These are phyloP conservation scores for Nestor notabilis DNA, from an alignment of 2,113 vertebrate species.

Conservation along the genomic window DNA sequence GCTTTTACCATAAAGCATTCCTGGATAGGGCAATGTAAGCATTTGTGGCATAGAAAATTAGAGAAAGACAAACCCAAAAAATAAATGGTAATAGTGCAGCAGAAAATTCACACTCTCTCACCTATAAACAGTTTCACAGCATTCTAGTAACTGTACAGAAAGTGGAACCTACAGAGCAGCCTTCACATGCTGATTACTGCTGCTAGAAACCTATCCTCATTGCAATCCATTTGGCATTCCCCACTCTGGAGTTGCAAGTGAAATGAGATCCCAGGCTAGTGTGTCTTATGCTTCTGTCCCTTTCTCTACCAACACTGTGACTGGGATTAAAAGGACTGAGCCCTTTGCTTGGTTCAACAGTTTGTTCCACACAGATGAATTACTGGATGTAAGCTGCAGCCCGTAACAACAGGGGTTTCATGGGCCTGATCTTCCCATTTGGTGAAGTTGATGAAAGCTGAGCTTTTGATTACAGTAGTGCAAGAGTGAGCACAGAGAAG, in stretches of 20 bases:
- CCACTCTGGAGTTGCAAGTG: not conserved
- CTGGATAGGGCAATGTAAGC: not conserved
- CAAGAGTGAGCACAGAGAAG: not conserved
- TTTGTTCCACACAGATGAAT: not conserved
- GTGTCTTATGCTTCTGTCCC: not conserved
- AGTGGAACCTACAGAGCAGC: not conserved
- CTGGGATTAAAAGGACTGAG: not conserved
- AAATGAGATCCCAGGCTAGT: not conserved
- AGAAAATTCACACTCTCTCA: not conserved
- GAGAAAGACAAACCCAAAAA: not conserved
- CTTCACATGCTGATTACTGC: not conserved
- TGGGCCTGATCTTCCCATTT: not conserved
- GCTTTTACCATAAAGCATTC: constrained; percentile 10
- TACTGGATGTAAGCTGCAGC: not conserved
- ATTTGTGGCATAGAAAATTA: not conserved
- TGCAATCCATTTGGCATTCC: not conserved
- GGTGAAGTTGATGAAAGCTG: not conserved
- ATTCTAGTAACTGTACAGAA: not conserved
- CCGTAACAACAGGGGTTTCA: not conserved
- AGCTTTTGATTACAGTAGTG: not conserved
- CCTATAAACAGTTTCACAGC: not conserved
- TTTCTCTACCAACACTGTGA: not conserved
- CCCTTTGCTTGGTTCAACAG: not conserved
- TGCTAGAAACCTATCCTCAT: not conserved
- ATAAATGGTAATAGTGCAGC: not conserved